Evolutionary conservation across 2,113 vertebrate species (phyloP).

Genomic region (Heterocephalus glaber): DNA sequence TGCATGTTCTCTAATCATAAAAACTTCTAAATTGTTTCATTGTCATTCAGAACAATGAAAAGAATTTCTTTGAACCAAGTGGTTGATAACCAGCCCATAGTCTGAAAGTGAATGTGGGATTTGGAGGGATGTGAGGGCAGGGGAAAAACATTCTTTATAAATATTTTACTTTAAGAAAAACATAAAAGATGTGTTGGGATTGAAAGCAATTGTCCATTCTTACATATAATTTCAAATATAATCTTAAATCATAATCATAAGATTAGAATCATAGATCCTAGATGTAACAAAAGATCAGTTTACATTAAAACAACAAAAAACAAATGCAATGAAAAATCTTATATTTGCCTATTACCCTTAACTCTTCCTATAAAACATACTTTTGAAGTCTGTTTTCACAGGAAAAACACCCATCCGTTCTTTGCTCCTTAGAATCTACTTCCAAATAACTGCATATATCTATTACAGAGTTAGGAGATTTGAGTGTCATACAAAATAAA

Average conservation of each 20-base stretch:
- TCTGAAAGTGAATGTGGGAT: slow-evolving; percentile 31
- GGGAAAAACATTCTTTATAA: slow-evolving; percentile 55
- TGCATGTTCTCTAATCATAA: slow-evolving; percentile 60
- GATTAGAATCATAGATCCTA: slow-evolving; percentile 34
- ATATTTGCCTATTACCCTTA: background rate
- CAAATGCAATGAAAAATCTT: background rate
- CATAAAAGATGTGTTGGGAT: slow-evolving; percentile 60
- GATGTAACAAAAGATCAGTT: slow-evolving; percentile 33
- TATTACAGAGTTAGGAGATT: background rate
- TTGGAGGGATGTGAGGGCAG: slow-evolving; percentile 17
- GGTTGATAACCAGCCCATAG: slow-evolving; percentile 55
- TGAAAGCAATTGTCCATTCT: slow-evolving; percentile 50
- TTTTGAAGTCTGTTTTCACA: background rate
- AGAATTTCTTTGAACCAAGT: slow-evolving; percentile 68
- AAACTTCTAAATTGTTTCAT: slow-evolving; percentile 53
- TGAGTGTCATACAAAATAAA: background rate
- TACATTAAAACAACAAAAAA: slow-evolving; percentile 43
- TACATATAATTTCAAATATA: slow-evolving; percentile 51
- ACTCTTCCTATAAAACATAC: background rate
- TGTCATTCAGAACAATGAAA: slow-evolving; percentile 63
- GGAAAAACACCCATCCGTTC: background rate
- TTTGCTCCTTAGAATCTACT: slow-evolving; percentile 26
- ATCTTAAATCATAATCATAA: slow-evolving; percentile 46
- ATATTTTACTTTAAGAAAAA: slow-evolving; percentile 25
- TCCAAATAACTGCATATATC: background rate